A percentile compares a stretch with the other conserved stretches of the same genome.
Conservation (phyloP, 1,140 invertebrate genomes). For the Tetragonula clypearis region DNA sequence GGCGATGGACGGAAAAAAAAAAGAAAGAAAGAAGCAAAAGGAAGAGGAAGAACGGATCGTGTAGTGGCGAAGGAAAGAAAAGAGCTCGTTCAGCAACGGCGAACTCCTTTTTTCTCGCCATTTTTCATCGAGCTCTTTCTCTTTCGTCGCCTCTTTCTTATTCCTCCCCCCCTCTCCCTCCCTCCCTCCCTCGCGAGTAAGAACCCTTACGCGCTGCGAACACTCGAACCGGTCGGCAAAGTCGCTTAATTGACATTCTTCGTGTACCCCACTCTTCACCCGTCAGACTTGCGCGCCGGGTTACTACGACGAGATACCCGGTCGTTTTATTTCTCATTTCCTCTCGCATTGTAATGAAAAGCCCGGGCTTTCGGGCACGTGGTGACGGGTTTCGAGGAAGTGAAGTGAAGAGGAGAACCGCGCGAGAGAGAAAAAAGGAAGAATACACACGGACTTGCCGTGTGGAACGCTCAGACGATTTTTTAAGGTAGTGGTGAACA, state of each 20-base stretch:
- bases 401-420: no score
- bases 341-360: constrained; percentile 29
- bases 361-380: constrained; percentile 13
- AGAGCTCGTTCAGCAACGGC: constrained; percentile 27
- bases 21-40: neutral
- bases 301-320: constrained; percentile 16
- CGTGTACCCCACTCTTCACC: neutral
- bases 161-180: no score
- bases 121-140: constrained; percentile 21
- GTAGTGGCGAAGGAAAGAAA: constrained; percentile 9
- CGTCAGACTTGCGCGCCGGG: neutral
- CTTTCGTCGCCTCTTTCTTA: constrained; percentile 6
- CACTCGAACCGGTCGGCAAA: constrained; percentile 41
- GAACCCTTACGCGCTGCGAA: constrained; percentile 17
- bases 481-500: neutral
- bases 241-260: constrained; percentile 61
- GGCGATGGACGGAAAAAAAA: neutral
- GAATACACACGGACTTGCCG: neutral
- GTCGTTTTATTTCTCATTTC: constrained; percentile 40
- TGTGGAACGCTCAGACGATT: constrained; percentile 25
- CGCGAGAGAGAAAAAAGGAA: neutral
- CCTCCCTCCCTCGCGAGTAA: neutral
- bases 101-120: neutral
- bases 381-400: neutral
- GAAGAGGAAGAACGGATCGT: constrained; percentile 14